Base-by-base conservation (phyloP, 2,797 vertebrate genomes). In the Fringilla coelebs region DNA sequence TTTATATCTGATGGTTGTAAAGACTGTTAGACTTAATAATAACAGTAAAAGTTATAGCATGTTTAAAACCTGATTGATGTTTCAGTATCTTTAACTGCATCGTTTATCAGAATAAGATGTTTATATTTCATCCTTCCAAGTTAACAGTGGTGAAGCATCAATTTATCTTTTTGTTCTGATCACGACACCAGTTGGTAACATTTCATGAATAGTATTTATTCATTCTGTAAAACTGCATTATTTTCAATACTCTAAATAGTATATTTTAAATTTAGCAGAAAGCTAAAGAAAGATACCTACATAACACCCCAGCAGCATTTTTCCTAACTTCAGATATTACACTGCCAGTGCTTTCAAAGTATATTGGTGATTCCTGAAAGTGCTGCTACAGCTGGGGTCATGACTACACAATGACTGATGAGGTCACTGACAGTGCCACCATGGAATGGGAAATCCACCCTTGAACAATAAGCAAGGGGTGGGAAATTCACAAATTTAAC, bases 61-160 rank as follows among this genome's bases (percentile, higher is more conserved):
- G 55, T 93, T 92, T 92, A 94, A 97, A 90, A 75, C 68, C 58
- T 79, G 8, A 91, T 45, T 83, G 91, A 91, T 93, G 65, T 84
- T 93, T 95, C 71, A 84, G 60, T 54, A 70, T 88, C 63, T 96
- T 82, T 92, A 94, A 89, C 81, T 81, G 74, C 46, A 89, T 62
- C 88, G 54, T 95, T 94, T 96, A 91, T 97, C 89, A 96, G 74
- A 94, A 82, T 51, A 89, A 73, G 60, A 85, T 90, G 77, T 83
- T 94, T 93, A 31, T 93, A 94, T 93, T 97, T 96, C 91, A 92
- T 72, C 78, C 75, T 97, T 97, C 46, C 72, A 94, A 57, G 58
- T 93, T 93, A 95, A 77, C 60, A 89, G 55, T 24, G 40, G 60
- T 52, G 65, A 88, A 90, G 86, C 32, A 93, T 91, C 96, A 61